Conservation (phyloP, 2,113 vertebrate species). For the Plotosus lineatus region DNA sequence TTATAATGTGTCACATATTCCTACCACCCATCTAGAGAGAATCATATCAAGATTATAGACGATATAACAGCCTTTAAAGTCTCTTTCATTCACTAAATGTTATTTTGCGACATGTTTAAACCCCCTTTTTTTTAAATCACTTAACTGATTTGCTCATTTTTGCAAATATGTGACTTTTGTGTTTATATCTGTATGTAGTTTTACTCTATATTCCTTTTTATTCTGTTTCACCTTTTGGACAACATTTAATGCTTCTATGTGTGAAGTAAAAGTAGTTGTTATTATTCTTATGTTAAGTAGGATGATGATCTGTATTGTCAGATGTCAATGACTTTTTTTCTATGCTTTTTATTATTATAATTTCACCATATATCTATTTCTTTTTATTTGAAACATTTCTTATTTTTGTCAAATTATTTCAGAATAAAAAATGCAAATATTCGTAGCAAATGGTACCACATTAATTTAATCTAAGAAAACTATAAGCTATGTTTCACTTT, state of each 20-base stretch:
- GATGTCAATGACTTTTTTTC: not conserved
- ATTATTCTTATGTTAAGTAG: not conserved
- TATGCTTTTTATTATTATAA: not conserved
- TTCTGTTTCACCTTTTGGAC: not conserved
- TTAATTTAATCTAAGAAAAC: slow-evolving; percentile 18
- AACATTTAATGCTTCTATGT: slow-evolving; percentile 36
- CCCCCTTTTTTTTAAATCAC: not conserved
- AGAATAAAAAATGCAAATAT: not conserved
- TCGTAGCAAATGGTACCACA: not conserved
- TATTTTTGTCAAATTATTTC: slow-evolving; percentile 14
- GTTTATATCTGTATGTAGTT: slow-evolving; percentile 40
- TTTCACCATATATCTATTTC: slow-evolving; percentile 1
- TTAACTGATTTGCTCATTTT: not conserved
- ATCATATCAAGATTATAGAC: no score
- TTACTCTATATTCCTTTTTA: slow-evolving; percentile 1
- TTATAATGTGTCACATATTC: slow-evolving; percentile 40
- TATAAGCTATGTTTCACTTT: slow-evolving; percentile 29
- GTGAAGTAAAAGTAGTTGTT: not conserved
- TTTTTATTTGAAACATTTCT: not conserved
- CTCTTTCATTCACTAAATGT: not conserved
- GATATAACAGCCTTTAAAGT: not conserved
- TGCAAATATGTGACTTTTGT: slow-evolving; percentile 20
- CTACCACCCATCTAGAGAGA: no score
- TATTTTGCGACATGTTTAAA: not conserved
- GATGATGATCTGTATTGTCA: not conserved